Conservation (phyloP, 2,113 vertebrate genomes). For the Ceyx margarethae region DNA sequence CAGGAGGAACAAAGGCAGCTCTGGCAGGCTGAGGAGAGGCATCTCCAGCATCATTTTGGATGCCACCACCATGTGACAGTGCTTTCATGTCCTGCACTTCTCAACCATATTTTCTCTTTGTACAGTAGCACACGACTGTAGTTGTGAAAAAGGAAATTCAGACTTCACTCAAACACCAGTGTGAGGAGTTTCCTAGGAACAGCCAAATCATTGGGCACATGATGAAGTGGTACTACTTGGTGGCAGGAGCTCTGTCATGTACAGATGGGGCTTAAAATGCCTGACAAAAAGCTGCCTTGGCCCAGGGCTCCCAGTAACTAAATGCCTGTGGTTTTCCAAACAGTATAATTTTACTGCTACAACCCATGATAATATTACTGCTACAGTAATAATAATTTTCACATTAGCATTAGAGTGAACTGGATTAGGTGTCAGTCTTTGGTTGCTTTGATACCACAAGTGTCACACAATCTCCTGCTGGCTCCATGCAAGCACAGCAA, state of each 20-base stretch:
- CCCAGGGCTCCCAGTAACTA: not conserved
- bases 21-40: not conserved
- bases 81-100: not conserved
- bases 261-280: not conserved
- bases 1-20: not conserved
- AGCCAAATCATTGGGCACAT: not conserved
- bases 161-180: not conserved
- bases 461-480: not conserved
- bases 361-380: not conserved
- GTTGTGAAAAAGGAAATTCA: not conserved
- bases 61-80: not conserved
- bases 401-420: not conserved
- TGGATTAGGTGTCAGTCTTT: not conserved
- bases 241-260: not conserved
- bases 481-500: not conserved
- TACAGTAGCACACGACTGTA: not conserved
- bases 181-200: not conserved
- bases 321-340: fast-evolving
- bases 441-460: not conserved
- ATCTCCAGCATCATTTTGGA: not conserved
- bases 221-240: not conserved
- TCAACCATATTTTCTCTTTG: not conserved
- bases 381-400: not conserved
- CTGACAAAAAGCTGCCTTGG: not conserved
- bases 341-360: not conserved